A percentile compares a stretch with the other conserved stretches of the same genome.
Conservation (phyloP, 2,888 invertebrate genomes). For the Anthophora plumipes region DNA sequence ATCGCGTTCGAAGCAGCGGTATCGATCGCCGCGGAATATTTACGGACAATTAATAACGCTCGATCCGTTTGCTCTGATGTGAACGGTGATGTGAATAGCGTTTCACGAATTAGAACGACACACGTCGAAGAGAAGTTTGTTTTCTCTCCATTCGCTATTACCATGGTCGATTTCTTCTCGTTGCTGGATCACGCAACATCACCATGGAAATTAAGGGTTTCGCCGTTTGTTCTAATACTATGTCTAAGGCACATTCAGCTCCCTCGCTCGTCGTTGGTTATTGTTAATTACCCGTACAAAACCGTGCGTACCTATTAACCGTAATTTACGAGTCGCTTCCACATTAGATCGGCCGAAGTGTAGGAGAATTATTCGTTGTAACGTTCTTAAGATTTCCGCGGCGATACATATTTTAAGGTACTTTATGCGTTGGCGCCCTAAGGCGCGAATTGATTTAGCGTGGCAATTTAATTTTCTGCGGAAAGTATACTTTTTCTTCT, state of each 20-base stretch:
- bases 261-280: conserved; percentile 19
- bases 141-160: conserved; percentile 18
- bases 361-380: conserved; percentile 35
- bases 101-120: conserved; percentile 47
- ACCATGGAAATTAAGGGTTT: conserved; percentile 49
- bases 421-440: conserved; percentile 11
- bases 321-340: conserved; percentile 59
- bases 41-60: conserved; percentile 57
- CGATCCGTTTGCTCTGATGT: conserved; percentile 42
- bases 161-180: conserved; percentile 40
- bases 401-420: conserved; percentile 56
- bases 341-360: conserved; percentile 35
- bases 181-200: conserved; percentile 45
- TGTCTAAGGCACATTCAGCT: conserved; percentile 4
- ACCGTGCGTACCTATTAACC: conserved; percentile 55
- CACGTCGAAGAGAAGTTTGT: conserved; percentile 38
- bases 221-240: conserved; percentile 39
- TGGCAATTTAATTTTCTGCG: conserved; percentile 40
- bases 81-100: conserved; percentile 13
- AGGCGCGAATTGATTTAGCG: conserved; percentile 54
- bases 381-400: conserved; percentile 39
- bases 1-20: conserved; percentile 39
- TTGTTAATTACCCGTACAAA: conserved; percentile 52
- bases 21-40: conserved; percentile 56
- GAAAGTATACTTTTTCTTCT: conserved; percentile 11